Conservation (phyloP, 92 coral and sea anemone genomes). For the Porites lobata region DNA sequence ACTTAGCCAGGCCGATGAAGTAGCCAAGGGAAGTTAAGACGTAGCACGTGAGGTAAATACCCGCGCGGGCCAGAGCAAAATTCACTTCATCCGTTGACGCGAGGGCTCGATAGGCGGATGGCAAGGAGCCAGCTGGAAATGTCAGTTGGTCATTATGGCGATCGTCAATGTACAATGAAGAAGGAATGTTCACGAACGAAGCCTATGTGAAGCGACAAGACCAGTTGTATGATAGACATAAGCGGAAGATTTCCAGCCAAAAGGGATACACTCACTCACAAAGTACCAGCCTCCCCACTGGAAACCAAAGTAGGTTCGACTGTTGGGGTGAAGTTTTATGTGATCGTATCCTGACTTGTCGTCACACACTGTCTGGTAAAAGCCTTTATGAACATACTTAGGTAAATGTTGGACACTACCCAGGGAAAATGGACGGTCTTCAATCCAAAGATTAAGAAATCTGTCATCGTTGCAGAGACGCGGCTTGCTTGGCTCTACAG, state of each 20-base stretch:
- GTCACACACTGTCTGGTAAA: conserved; percentile 40
- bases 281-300: background rate
- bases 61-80: conserved; percentile 9
- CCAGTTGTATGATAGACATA: conserved; percentile 28
- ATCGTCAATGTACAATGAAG: conserved; percentile 53
- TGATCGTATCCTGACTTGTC: conserved; percentile 40
- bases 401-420: conserved; percentile 9
- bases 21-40: background rate
- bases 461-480: conserved; percentile 40
- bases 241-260: background rate
- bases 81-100: background rate
- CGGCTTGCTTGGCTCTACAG: conserved; percentile 43
- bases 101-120: background rate
- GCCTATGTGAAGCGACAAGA: conserved; percentile 16
- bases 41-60: conserved; percentile 12
- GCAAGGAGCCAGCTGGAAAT: background rate
- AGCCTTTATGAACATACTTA: conserved; percentile 18
- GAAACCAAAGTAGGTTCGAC: conserved; percentile 37
- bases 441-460: conserved; percentile 35
- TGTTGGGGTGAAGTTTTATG: conserved; percentile 23
- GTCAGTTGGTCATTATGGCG: conserved; percentile 31
- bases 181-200: conserved; percentile 46
- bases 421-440: conserved; percentile 16
- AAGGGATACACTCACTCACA: background rate
- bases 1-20: conserved; percentile 17